Evolutionary conservation across 2,113 vertebrate species (phyloP).

Genomic region (Pipra filicauda): DNA sequence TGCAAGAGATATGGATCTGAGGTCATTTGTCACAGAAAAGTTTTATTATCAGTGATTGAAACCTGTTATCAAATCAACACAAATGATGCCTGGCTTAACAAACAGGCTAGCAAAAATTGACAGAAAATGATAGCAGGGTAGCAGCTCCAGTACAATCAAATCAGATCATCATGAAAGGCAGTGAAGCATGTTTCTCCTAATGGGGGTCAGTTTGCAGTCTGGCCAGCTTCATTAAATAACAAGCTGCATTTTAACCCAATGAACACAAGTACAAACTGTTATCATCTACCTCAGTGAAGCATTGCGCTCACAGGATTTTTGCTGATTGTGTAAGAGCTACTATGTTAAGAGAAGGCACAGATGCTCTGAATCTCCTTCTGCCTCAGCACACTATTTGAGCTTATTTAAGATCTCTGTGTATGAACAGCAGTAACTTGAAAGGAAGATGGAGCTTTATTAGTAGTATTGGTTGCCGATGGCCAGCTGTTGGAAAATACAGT

Average conservation of each 20-base stretch:
- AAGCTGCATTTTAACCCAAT: not conserved
- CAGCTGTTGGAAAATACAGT: not conserved
- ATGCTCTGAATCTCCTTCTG: not conserved
- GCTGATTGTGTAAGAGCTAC: not conserved
- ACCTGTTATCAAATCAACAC: conserved; percentile 40
- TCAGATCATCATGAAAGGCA: conserved; percentile 8
- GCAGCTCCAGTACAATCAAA: conserved; percentile 23
- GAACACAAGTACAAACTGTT: not conserved
- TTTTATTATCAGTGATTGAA: conserved; percentile 39
- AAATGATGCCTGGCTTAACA: conserved; percentile 12
- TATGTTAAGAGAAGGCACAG: not conserved
- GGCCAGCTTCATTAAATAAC: conserved; percentile 5
- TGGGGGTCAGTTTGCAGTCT: not conserved
- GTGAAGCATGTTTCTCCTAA: not conserved
- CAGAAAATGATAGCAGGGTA: not conserved
- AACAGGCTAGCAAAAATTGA: conserved; percentile 24
- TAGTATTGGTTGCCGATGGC: not conserved
- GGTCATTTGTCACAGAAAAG: not conserved
- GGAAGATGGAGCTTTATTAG: not conserved
- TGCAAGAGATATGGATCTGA: not conserved
- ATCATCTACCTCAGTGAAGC: not conserved
- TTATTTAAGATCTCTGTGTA: not conserved
- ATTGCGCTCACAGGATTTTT: accelerated
- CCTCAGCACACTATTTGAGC: not conserved
- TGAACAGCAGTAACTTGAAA: not conserved